phyloP scores from a whole-genome alignment of 2,888 invertebrate species.

The Muschampia plurimacula region DNA sequence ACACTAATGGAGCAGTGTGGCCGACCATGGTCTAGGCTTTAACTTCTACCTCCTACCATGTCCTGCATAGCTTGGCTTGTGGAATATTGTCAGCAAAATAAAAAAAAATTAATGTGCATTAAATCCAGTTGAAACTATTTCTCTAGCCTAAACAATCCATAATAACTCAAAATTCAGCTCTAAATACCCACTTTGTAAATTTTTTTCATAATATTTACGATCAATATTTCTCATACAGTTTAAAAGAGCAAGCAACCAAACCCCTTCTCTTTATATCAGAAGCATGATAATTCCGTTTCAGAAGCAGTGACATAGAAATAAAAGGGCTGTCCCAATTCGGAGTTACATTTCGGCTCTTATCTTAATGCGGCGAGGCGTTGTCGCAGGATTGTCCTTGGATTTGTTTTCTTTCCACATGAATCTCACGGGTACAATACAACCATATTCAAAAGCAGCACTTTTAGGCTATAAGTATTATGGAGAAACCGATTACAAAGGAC shows the following conservation, averaged over 20 bases:
- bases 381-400: conserved; percentile 47
- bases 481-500: not conserved
- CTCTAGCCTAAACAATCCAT: too few relatives aligned
- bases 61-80: too few relatives aligned
- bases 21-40: too few relatives aligned
- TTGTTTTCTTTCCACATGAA: conserved; percentile 34
- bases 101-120: too few relatives aligned
- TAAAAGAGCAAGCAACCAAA: not conserved
- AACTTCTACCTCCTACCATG: too few relatives aligned
- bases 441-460: not conserved
- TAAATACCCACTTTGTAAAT: not conserved
- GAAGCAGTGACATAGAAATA: conserved; percentile 59
- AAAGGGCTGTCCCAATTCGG: conserved; percentile 60
- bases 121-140: too few relatives aligned
- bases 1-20: too few relatives aligned
- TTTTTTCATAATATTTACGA: not conserved
- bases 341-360: conserved; percentile 67
- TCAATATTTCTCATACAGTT: not conserved
- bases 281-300: conserved; percentile 37
- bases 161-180: not conserved
- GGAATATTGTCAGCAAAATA: too few relatives aligned
- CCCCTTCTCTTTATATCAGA: conserved; percentile 48
- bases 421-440: not conserved
- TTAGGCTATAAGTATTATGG: not conserved
- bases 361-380: conserved; percentile 61